Percentiles rank a stretch among this genome's conserved stretches.
phyloP scores from a whole-genome alignment of 2,888 invertebrate genomes.

The Acholoe squamosa region DNA sequence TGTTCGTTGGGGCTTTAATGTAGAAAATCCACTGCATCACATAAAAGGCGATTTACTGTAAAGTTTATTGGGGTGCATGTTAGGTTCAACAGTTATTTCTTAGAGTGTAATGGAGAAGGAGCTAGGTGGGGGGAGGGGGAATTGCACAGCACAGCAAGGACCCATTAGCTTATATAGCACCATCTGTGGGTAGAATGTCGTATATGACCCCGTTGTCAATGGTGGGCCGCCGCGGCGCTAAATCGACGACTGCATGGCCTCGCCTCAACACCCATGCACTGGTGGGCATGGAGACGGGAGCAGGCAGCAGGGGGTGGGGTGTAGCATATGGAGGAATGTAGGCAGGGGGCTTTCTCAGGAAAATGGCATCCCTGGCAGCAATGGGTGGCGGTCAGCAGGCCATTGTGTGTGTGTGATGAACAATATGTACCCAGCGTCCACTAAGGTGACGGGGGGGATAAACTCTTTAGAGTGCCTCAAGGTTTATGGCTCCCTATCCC shows the following conservation, averaged over 20 bases:
- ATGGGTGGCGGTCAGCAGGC: neutral
- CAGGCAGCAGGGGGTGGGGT: neutral
- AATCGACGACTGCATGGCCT: neutral
- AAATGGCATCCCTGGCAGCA: neutral
- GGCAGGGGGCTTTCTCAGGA: neutral
- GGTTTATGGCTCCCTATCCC: no score
- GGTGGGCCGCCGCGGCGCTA: neutral
- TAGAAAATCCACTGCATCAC: no score
- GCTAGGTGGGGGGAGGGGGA: neutral
- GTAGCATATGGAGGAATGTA: neutral
- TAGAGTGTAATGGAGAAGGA: neutral
- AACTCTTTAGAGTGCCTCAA: no score
- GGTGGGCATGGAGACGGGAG: neutral
- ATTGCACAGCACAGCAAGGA: neutral
- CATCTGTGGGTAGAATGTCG: slow-evolving; percentile 8
- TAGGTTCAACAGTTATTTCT: no score
- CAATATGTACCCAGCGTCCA: slow-evolving; percentile 17
- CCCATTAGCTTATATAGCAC: neutral
- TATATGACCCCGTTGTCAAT: slow-evolving; percentile 24
- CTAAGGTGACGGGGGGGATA: neutral
- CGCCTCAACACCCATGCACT: neutral
- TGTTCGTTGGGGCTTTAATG: no score
- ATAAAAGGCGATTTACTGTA: no score
- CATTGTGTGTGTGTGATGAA: slow-evolving; percentile 22
- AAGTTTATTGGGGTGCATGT: no score